Evolutionary conservation across 2,888 invertebrate species (phyloP).

Genomic region (Volucella inflata): DNA sequence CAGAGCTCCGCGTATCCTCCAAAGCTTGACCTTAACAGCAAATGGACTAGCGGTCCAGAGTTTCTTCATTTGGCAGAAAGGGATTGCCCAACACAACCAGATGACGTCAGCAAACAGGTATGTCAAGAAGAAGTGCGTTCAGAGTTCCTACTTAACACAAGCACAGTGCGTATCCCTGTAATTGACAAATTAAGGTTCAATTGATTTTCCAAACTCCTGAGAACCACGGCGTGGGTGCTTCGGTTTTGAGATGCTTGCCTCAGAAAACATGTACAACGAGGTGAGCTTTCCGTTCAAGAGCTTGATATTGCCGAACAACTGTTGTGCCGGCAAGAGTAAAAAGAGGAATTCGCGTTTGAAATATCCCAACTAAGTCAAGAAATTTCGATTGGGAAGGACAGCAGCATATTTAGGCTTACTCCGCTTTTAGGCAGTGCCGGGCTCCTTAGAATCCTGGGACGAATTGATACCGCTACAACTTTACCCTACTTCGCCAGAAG

Average conservation of each 20-base stretch:
- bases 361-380: not conserved
- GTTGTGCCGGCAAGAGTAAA: no score
- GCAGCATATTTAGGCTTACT: not conserved
- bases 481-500: no score
- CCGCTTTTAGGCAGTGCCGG: not conserved
- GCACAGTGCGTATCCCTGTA: conserved; percentile 27
- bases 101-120: not conserved
- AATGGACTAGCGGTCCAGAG: conserved; percentile 52
- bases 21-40: conserved; percentile 11
- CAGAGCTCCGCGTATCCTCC: no score
- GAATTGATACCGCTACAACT: not conserved
- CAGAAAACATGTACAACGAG: no score
- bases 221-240: no score
- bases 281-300: no score
- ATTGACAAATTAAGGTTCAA: no score
- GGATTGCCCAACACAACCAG: conserved; percentile 10
- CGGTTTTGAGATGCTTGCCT: no score
- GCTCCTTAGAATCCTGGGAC: not conserved
- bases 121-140: conserved; percentile 12
- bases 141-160: conserved; percentile 18
- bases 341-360: no score
- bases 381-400: not conserved
- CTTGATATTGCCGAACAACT: no score
- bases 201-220: no score
- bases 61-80: conserved; percentile 44